phyloP scores from a whole-genome alignment of 2,797 vertebrate species.

The Girardinus metallicus region DNA sequence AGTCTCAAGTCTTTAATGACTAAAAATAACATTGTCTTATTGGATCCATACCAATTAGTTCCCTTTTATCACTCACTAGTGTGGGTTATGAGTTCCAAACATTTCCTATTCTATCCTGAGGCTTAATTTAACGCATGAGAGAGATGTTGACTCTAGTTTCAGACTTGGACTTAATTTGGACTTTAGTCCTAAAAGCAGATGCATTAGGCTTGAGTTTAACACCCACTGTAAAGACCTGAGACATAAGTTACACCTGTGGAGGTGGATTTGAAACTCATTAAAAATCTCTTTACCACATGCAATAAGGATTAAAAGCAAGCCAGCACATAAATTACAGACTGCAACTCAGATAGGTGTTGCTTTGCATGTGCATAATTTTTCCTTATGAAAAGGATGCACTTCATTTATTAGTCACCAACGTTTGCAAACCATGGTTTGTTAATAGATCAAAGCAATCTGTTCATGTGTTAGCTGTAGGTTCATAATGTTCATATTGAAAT shows the following conservation, averaged over 20 bases:
- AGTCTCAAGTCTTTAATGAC: background rate
- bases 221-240: background rate
- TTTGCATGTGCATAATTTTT: background rate
- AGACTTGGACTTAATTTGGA: background rate
- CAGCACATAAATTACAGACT: background rate
- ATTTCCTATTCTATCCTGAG: background rate
- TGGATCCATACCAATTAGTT: background rate
- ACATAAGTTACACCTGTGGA: background rate
- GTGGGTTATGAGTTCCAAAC: background rate
- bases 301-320: background rate
- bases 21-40: background rate
- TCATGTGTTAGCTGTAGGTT: background rate
- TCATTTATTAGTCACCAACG: background rate
- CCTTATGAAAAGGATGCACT: background rate
- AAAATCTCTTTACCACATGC: background rate
- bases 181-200: background rate
- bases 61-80: background rate
- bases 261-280: background rate
- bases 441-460: background rate
- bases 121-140: background rate
- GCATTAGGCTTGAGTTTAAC: background rate
- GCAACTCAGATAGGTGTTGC: background rate
- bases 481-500: background rate
- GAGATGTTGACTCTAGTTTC: background rate
- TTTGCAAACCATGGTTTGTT: conserved; percentile 1